Percentiles rank a stretch among this genome's conserved stretches.
Evolutionary conservation across 2,888 invertebrate species (phyloP).

Genomic region (Yponomeuta malinellus): DNA sequence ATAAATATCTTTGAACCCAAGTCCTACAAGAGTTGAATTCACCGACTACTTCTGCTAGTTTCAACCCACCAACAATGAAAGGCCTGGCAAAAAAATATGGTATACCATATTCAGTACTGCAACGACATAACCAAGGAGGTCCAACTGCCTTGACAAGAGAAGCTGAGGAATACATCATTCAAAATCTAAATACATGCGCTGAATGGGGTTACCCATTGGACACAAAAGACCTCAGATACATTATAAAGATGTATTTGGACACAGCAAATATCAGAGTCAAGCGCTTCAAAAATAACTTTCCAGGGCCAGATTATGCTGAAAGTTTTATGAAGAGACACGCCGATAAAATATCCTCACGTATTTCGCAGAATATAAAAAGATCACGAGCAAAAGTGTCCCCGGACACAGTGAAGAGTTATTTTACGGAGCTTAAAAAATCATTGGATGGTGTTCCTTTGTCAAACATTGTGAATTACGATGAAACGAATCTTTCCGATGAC

Average conservation of each 20-base stretch:
- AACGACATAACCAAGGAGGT: slow-evolving; percentile 21
- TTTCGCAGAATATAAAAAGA: slow-evolving; percentile 29
- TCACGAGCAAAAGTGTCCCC: no score
- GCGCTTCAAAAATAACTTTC: slow-evolving; percentile 14
- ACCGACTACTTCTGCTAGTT: no score
- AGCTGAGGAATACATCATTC: slow-evolving; percentile 21
- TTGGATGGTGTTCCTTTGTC: no score
- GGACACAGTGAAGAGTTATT: no score
- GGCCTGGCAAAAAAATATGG: slow-evolving; percentile 11
- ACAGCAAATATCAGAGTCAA: slow-evolving; percentile 19
- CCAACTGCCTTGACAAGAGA: slow-evolving; percentile 20
- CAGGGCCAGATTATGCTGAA: slow-evolving; percentile 24
- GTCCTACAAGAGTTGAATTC: no score
- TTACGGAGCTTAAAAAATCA: no score
- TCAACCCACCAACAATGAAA: no score
- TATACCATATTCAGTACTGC: slow-evolving; percentile 18
- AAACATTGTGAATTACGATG: no score
- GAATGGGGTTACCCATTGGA: slow-evolving; percentile 27
- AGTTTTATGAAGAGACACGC: slow-evolving; percentile 26
- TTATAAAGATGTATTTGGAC: slow-evolving; percentile 24
- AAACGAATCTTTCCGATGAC: no score
- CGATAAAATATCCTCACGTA: slow-evolving; percentile 23
- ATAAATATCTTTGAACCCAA: no score
- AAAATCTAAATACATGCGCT: slow-evolving; percentile 24
- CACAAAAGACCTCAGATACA: slow-evolving; percentile 20